phyloP scores from a whole-genome alignment of 2,113 vertebrate species.

The Pterocles orientalis region DNA sequence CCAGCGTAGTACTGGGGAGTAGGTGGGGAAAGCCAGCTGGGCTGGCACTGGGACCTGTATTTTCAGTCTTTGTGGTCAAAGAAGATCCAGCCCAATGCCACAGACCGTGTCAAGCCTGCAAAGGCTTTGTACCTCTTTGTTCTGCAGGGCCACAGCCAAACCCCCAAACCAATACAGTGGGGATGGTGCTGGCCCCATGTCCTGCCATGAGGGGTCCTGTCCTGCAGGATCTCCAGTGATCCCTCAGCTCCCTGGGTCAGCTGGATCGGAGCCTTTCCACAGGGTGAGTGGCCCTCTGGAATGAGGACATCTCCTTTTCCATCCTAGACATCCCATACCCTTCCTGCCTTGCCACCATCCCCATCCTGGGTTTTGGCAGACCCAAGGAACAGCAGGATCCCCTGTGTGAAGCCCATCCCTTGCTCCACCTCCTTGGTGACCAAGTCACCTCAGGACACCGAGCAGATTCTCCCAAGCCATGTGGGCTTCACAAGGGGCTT shows the following conservation, averaged over 20 bases:
- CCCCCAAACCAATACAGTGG: background rate
- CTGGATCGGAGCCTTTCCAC: background rate
- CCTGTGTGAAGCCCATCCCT: rapidly evolving
- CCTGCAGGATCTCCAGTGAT: background rate
- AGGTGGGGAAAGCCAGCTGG: background rate
- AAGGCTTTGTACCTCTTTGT: background rate
- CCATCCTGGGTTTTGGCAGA: background rate
- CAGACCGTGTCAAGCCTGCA: rapidly evolving
- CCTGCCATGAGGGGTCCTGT: background rate
- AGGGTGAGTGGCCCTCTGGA: background rate
- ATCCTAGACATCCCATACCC: background rate
- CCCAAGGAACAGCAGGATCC: background rate
- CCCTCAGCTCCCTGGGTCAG: background rate
- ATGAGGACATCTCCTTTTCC: background rate
- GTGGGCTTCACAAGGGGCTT: background rate
- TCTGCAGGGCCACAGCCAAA: background rate
- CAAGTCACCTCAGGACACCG: background rate
- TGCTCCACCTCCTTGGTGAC: background rate
- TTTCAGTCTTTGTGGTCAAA: background rate
- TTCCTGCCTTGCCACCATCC: background rate
- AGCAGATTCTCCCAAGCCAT: rapidly evolving
- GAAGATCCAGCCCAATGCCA: background rate
- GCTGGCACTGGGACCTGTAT: background rate
- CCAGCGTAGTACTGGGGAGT: too few species aligned
- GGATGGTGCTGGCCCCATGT: background rate